Percentiles rank a stretch among this genome's conserved stretches.
Conservation (phyloP, 2,797 vertebrate genomes). For the Gambelia wislizenii region DNA sequence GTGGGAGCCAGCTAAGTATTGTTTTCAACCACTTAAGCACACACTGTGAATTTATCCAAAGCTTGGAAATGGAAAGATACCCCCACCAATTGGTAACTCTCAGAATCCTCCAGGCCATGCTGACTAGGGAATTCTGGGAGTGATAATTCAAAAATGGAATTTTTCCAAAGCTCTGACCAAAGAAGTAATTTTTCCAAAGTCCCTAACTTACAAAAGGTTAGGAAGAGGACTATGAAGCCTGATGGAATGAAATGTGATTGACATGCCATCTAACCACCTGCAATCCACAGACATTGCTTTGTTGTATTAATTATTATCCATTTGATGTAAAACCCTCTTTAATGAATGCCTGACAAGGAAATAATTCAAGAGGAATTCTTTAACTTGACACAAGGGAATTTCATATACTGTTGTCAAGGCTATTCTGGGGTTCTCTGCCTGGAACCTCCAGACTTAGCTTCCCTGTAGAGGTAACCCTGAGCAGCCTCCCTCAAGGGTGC, state of each 20-base stretch:
- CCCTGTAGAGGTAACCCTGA: too few species aligned
- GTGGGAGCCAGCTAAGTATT: background rate
- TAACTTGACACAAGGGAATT: constrained; percentile 73
- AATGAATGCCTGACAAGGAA: constrained; percentile 83
- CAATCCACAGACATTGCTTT: constrained; percentile 73
- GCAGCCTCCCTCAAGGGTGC: too few species aligned
- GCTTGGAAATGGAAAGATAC: too few species aligned
- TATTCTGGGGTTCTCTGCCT: too few species aligned
- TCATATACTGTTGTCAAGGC: constrained; percentile 76
- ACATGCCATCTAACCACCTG: constrained; percentile 25
- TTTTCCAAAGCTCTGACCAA: background rate
- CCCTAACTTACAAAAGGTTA: background rate
- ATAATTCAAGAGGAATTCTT: constrained; percentile 74
- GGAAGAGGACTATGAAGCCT: background rate
- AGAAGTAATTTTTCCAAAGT: background rate
- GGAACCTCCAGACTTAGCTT: too few species aligned
- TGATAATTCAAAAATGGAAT: background rate
- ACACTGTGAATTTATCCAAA: too few species aligned
- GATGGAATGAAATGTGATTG: constrained; percentile 7
- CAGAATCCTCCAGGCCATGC: too few species aligned
- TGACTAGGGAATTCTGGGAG: background rate
- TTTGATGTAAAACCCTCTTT: constrained; percentile 76
- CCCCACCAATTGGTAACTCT: too few species aligned
- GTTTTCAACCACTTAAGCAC: background rate
- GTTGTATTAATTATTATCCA: constrained; percentile 78